Evolutionary conservation across 2,113 vertebrate genomes (phyloP), one percentile per base, ranked within the genome.

Genomic region (Leptobrachium leishanense): DNA sequence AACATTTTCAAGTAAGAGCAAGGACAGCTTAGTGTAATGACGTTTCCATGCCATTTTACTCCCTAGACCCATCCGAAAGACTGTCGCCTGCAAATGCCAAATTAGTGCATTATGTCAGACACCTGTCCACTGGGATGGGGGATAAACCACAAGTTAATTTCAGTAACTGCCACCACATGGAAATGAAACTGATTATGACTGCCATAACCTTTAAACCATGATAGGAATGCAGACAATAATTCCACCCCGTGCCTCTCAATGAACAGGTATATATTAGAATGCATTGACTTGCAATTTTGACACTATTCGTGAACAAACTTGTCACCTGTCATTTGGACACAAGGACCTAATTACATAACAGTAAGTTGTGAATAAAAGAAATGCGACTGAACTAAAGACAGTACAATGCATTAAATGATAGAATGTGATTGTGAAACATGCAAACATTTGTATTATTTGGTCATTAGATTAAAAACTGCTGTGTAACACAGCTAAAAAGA

Each of bases 391-490:
- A 57, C 57, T 68, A 11, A 57, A 42, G 40, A 75, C 53, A 41
- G 40, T 42, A 40, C 39, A 62, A 72, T 42, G 68, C 10, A 9
- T 74, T 74, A 74, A 13, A 39, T 41, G 39, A 53, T 66, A 54
- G 31, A 79, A 73, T 68, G 9, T 67, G 50, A 50, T n/a, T 74
- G 72, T 74, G 53, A 81, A 7, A 46, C 20, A 46, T 13, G 31
- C 12, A n/a, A 4, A 15, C n/a, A 39, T 50, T 1, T 44, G 11
- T 67, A 31, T 41, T 59, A 44, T 13, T 40, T 41, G 57, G 43
- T 40, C 78, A 81, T 74, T 81, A 31, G 74, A 67, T 81, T 71
- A 76, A 86, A 85, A 77, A 77, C 76, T 82, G 84, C 6, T 62
- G 50, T 81, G n/a, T 68, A 77, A 86, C 77, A 44, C 82, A 63